These are phyloP conservation scores for Odontamblyopus lacepedii DNA, from an alignment of 2,797 vertebrate genomes.

Conservation along the genomic window DNA sequence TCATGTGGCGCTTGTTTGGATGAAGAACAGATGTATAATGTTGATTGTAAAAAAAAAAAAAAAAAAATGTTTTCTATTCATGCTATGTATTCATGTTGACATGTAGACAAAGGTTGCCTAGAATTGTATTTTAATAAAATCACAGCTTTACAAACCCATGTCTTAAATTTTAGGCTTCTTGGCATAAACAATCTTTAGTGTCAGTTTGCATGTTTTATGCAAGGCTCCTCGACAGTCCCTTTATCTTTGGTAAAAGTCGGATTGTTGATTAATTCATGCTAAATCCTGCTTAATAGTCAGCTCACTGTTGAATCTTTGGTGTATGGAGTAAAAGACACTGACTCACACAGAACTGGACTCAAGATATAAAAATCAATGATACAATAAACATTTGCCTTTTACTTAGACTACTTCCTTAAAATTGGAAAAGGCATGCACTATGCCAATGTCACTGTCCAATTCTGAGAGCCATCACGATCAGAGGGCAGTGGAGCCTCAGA, in stretches of 20 bases:
- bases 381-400: background rate
- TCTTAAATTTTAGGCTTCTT: background rate
- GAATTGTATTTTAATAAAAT: slow-evolving; percentile 16
- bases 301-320: slow-evolving; percentile 38
- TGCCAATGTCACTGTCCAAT: slow-evolving; percentile 51
- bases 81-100: slow-evolving; percentile 47
- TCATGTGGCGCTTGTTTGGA: background rate
- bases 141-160: background rate
- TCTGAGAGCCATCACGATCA: slow-evolving; percentile 19
- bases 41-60: slow-evolving; percentile 8
- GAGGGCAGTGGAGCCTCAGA: slow-evolving; percentile 23
- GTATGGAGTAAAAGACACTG: slow-evolving; percentile 24
- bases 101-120: slow-evolving; percentile 45
- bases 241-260: slow-evolving; percentile 11
- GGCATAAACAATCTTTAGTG: too few species aligned
- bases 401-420: background rate
- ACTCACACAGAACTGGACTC: slow-evolving; percentile 19
- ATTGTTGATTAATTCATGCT: slow-evolving; percentile 39
- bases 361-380: slow-evolving; percentile 12
- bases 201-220: background rate
- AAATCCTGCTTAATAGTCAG: slow-evolving; percentile 49
- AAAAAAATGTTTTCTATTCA: slow-evolving; percentile 1
- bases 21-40: background rate
- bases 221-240: slow-evolving; percentile 1
- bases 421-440: slow-evolving; percentile 20